Evolutionary conservation across 2,113 vertebrate genomes (phyloP).

Genomic region (Rhinichthys klamathensis): DNA sequence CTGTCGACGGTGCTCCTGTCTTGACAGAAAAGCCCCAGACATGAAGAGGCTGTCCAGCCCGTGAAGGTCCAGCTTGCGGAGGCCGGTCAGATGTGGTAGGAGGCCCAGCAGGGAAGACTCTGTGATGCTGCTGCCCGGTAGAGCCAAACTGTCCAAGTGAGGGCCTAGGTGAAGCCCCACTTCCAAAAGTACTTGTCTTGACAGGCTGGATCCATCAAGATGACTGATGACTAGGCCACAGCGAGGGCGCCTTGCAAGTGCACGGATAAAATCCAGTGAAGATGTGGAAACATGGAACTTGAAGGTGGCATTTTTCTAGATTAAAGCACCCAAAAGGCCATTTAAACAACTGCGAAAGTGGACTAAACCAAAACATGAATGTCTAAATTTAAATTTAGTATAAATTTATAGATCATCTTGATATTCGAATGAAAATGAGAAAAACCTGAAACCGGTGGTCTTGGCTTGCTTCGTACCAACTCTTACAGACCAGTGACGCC

Average conservation of each 20-base stretch:
- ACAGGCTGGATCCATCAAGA: conserved; percentile 76
- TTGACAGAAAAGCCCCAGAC: conserved; percentile 79
- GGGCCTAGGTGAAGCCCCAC: conserved; percentile 73
- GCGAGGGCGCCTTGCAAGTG: conserved; percentile 65
- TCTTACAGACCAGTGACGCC: conserved; percentile 80
- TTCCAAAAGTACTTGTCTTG: conserved; percentile 74
- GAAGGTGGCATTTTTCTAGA: conserved; percentile 76
- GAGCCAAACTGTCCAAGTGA: conserved; percentile 75
- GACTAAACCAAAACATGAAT: neutral
- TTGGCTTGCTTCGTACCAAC: conserved; percentile 83
- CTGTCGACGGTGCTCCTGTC: conserved; percentile 71
- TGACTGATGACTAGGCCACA: conserved; percentile 78
- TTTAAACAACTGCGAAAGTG: neutral
- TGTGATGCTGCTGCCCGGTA: conserved; percentile 77
- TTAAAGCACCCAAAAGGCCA: neutral
- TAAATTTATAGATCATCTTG: neutral
- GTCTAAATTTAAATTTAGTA: neutral
- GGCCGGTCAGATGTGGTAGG: conserved; percentile 75
- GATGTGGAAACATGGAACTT: conserved; percentile 77
- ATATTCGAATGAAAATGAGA: neutral
- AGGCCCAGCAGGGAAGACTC: conserved; percentile 79
- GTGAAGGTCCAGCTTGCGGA: conserved; percentile 78
- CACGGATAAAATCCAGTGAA: conserved; percentile 75
- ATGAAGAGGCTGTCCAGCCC: conserved; percentile 86
- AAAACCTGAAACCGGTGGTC: conserved; percentile 80